Evolutionary conservation across 2,888 invertebrate genomes (phyloP).

Genomic region (Acheta domesticus): DNA sequence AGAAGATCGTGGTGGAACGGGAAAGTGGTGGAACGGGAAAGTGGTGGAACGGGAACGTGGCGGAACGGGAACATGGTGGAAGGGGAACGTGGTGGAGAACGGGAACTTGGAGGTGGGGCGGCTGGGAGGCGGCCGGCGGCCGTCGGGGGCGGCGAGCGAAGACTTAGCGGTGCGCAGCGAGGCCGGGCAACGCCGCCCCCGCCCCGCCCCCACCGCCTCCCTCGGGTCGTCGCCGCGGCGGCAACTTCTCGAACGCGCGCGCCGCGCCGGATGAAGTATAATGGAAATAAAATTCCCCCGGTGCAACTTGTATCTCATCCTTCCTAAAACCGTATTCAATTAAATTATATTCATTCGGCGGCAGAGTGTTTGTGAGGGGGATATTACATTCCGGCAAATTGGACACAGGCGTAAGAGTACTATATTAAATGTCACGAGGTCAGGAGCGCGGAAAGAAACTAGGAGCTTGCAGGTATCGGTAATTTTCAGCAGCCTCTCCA

Average conservation of each 20-base stretch:
- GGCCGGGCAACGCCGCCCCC: neutral
- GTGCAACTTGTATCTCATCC: conserved; percentile 2
- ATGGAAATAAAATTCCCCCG: conserved; percentile 8
- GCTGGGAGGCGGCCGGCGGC: no score
- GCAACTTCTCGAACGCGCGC: neutral
- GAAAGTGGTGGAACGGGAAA: no score
- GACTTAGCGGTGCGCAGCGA: conserved; percentile 1
- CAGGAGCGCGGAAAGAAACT: neutral
- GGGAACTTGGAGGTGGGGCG: no score
- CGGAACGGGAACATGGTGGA: no score
- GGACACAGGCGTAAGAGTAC: neutral
- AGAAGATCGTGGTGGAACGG: no score
- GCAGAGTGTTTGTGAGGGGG: neutral
- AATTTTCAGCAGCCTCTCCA: neutral
- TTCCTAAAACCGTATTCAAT: neutral
- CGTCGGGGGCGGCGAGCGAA: neutral
- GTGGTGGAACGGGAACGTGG: no score
- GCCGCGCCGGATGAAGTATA: neutral
- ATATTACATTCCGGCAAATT: neutral
- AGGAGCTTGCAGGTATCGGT: neutral
- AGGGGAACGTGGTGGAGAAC: no score
- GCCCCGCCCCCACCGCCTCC: neutral
- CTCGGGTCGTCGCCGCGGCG: neutral
- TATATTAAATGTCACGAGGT: neutral
- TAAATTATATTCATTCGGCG: neutral